A percentile compares a stretch with the other conserved stretches of the same genome.
Conservation (phyloP, 64 coral and sea anemone genomes). For the Stylophora pistillata region DNA sequence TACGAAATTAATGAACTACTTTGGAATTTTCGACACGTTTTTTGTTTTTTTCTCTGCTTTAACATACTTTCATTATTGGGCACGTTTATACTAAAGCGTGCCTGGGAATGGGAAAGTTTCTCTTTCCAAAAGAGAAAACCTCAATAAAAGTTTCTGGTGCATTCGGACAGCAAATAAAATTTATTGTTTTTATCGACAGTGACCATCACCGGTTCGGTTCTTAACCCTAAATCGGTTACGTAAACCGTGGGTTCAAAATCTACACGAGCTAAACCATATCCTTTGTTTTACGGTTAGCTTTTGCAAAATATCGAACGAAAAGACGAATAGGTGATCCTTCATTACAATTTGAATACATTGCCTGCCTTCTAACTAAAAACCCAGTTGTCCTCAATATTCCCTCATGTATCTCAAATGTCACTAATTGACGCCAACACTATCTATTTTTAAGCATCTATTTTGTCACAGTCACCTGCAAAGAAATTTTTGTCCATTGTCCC, state of each 20-base stretch:
- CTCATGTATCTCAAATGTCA: too few species aligned
- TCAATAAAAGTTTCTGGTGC: background rate
- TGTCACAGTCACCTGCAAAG: background rate
- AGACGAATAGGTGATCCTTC: too few species aligned
- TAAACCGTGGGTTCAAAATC: background rate
- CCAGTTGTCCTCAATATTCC: too few species aligned
- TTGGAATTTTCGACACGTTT: background rate
- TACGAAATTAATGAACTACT: too few species aligned
- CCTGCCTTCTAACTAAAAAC: too few species aligned
- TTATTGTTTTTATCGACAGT: background rate
- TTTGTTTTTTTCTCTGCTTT: too few species aligned
- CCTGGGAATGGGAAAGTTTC: background rate
- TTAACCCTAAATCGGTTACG: background rate
- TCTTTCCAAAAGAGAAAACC: background rate
- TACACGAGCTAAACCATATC: background rate
- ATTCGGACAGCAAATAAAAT: background rate
- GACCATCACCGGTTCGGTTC: background rate
- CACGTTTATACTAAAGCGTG: background rate
- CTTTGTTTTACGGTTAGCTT: background rate
- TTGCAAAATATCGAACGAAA: too few species aligned
- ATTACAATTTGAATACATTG: too few species aligned
- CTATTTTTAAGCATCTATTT: too few species aligned
- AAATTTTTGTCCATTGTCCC: background rate
- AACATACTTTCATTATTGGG: too few species aligned
- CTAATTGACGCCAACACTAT: too few species aligned